Percentiles rank a stretch among this genome's conserved stretches.
phyloP scores from a whole-genome alignment of 2,797 vertebrate species.

The Sparus aurata region DNA sequence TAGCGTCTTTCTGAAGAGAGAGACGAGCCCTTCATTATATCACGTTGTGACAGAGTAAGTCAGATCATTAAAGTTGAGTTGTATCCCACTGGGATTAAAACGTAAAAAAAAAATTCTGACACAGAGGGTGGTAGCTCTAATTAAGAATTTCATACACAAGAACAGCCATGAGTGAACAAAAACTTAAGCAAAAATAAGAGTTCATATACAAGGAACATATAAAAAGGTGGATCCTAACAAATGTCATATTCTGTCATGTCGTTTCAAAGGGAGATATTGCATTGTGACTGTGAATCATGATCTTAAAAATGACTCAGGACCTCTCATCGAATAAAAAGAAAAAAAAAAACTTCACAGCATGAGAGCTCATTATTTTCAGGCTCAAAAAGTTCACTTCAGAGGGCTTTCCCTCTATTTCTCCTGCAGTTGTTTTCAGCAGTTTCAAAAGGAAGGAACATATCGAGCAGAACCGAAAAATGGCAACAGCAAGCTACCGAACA shows the following conservation, averaged over 20 bases:
- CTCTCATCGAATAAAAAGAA: slow-evolving; percentile 31
- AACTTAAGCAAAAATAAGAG: slow-evolving; percentile 30
- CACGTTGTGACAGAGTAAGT: slow-evolving; percentile 23
- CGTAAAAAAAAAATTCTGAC: slow-evolving; percentile 24
- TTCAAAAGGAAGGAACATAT: not conserved
- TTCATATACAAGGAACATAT: not conserved
- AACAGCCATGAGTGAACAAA: slow-evolving; percentile 14
- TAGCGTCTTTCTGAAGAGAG: slow-evolving; percentile 40
- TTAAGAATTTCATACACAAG: slow-evolving; percentile 37
- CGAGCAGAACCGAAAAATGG: not conserved
- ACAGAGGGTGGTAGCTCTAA: slow-evolving; percentile 58
- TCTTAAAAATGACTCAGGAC: slow-evolving; percentile 42
- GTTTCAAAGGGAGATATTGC: slow-evolving; percentile 38
- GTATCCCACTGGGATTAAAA: slow-evolving; percentile 55
- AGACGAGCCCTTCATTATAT: slow-evolving; percentile 57
- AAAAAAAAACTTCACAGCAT: slow-evolving; percentile 38
- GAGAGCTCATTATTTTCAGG: slow-evolving; percentile 66
- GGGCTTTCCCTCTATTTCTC: not conserved
- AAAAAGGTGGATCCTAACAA: slow-evolving; percentile 24
- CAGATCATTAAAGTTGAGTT: slow-evolving; percentile 64
- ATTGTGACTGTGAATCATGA: slow-evolving; percentile 36
- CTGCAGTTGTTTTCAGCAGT: slow-evolving; percentile 33
- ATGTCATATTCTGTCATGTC: slow-evolving; percentile 23
- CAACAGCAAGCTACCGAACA: slow-evolving; percentile 4
- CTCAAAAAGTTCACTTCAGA: slow-evolving; percentile 42